Evolutionary conservation across 92 coral and sea anemone genomes (phyloP), one percentile per base, ranked within the genome.

Genomic region (Isaurus tuberculatus): DNA sequence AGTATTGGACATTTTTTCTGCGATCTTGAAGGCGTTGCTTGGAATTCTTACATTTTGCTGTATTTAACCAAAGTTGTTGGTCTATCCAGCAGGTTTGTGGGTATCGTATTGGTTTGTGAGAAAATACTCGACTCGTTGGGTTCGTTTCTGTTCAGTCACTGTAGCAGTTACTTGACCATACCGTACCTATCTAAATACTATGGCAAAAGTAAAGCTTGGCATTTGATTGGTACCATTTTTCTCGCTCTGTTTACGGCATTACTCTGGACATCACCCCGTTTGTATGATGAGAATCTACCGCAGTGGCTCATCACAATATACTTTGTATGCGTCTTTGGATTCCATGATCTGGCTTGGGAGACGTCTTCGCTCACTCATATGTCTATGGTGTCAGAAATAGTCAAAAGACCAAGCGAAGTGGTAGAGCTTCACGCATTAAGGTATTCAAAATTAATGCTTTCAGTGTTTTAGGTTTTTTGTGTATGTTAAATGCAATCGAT

Each of bases 351-450:
- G 4, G 93, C 95, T 17, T 93, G 94, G 94, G 81, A 87, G 10
- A 51, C 90, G 3, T 58, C 94, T 0, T 91, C 90, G 22, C 80
- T 91, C 13, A 91, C 94, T 17, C 92, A 91, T 30, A 78, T 93
- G 64, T 92, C 98, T 1, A 86, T 93, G 69, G 92, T 93, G n/a
- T 85, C 98, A 2, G 98, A 86, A 65, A 81, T 89, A 36, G 98
- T 92, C 29, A 91, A 85, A 79, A 83, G 95, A 49, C 98, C 92
- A 28, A 85, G 87, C 31, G 98, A 93, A 40, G 92, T 91, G 90
- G 91, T 93, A 61, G 94, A 93, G 67, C 88, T 93, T 0, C 92
- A 92, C 22, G 94, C 93, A 16, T 58, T 89, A 61, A 85, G 90
- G 98, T 93, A 71, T 44, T 88, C 60, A n/a, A 11, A 68, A 26